phyloP scores from a whole-genome alignment of 2,888 invertebrate species.

The Scrobipalpa costella region DNA sequence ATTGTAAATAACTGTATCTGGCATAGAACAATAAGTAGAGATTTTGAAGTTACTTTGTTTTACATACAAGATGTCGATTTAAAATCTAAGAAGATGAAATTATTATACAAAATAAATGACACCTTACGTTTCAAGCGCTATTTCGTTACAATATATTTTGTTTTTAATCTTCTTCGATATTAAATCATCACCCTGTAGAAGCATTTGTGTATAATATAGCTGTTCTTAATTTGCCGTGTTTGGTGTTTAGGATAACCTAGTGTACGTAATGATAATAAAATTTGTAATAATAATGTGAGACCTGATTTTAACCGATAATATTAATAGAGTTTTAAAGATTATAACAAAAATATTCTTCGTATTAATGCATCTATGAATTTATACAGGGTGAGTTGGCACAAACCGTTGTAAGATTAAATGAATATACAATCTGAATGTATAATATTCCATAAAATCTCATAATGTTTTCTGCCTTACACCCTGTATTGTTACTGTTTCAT shows the following conservation, averaged over 20 bases:
- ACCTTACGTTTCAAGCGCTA: background rate
- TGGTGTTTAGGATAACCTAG: slow-evolving; percentile 61
- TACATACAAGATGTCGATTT: slow-evolving; percentile 22
- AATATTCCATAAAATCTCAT: background rate
- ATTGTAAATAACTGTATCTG: slow-evolving; percentile 43
- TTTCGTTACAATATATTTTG: background rate
- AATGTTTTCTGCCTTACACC: slow-evolving; percentile 1
- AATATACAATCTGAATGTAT: background rate
- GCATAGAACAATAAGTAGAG: slow-evolving; percentile 37
- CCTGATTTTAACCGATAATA: slow-evolving; percentile 53
- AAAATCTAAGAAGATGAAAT: background rate
- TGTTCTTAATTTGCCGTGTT: slow-evolving; percentile 69
- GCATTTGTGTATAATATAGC: slow-evolving; percentile 66
- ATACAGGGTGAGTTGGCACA: background rate
- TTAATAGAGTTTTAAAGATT: slow-evolving; percentile 4
- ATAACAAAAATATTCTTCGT: background rate
- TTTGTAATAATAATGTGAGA: slow-evolving; percentile 52
- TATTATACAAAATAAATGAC: background rate
- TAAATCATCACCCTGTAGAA: slow-evolving; percentile 30
- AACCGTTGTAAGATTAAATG: background rate
- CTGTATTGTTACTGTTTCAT: slow-evolving; percentile 31
- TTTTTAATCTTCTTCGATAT: background rate
- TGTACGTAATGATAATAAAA: slow-evolving; percentile 36
- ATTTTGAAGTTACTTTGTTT: slow-evolving; percentile 38
- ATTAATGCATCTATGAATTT: slow-evolving; percentile 5